Evolutionary conservation across 2,888 invertebrate species (phyloP).

Genomic region (Aphidius colemani): DNA sequence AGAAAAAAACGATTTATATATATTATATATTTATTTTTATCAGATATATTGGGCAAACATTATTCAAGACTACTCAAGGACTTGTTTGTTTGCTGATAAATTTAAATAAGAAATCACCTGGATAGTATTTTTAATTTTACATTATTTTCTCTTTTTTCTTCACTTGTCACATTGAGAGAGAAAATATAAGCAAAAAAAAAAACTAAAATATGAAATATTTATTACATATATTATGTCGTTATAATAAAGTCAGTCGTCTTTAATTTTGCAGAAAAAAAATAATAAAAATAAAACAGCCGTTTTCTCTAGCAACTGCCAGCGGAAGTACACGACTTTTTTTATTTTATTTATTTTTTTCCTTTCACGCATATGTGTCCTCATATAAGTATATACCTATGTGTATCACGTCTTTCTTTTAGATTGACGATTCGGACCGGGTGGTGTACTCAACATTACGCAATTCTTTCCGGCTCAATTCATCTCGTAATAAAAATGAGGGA

Average conservation of each 20-base stretch:
- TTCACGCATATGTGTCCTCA: no score
- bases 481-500: slow-evolving; percentile 20
- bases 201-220: no score
- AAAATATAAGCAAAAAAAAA: no score
- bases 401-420: slow-evolving; percentile 16
- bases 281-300: neutral
- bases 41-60: slow-evolving; percentile 18
- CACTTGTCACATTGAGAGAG: no score
- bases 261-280: neutral
- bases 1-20: no score
- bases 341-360: no score
- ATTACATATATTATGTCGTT: no score
- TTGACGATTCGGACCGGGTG: slow-evolving; percentile 27
- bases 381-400: slow-evolving; percentile 8
- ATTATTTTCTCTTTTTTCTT: slow-evolving; percentile 1
- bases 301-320: slow-evolving; percentile 25
- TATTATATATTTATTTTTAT: slow-evolving; percentile 23
- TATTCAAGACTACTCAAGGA: slow-evolving; percentile 28
- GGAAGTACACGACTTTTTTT: slow-evolving; percentile 21
- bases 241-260: slow-evolving; percentile 2
- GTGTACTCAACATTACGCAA: slow-evolving; percentile 25
- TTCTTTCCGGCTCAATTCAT: slow-evolving; percentile 28
- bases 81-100: slow-evolving; percentile 5
- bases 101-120: slow-evolving; percentile 12
- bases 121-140: slow-evolving; percentile 22